Base-by-base conservation (phyloP, 2,113 vertebrate genomes). In the Hemicordylus capensis region DNA sequence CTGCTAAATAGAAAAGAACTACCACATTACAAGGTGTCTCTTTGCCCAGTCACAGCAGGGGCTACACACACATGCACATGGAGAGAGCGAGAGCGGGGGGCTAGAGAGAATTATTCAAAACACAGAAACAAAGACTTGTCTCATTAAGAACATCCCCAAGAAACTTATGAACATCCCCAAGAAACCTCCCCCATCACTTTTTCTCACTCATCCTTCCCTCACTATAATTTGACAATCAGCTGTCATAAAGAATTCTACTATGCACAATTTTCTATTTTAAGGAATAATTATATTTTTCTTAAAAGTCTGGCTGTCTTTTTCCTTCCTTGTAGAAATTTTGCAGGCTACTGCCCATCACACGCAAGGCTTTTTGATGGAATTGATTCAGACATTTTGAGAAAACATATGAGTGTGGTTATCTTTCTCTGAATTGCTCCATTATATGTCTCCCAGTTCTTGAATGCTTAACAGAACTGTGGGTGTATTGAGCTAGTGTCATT, bases 151-250 rank as follows among this genome's bases (percentile, higher is more conserved):
- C 78, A 78, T 78, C 64, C 31, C 51, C 69, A 59, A 37, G 64
- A 79, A 85, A 54, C 64, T n/a, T n/a, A 46, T 70, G 39, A 61
- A 85, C 78, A 78, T 78, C 64, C 31, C 51, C 69, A 59, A 37
- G 64, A 79, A 85, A 54, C 64, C n/a, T n/a, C n/a, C n/a, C n/a
- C n/a, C n/a, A n/a, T 85, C 14, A 26, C 51, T 28, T 59, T 59
- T 51, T 69, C 42, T 79, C 39, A 58, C 20, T 77, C 51, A 63
- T 34, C 34, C 7, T 3, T 58, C 64, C 19, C 75, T 69, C 64
- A 67, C 74, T 61, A 78, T 85, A 85, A 79, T 85, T 78, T 78
- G 83, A 72, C 76, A 85, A 79, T 79, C 75, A 48, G 39, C 64
- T 72, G 54, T 61, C 66, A 72, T 79, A 59, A 85, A 59, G 76